Percentiles rank a stretch among this genome's conserved stretches.
Evolutionary conservation across 2,888 invertebrate genomes (phyloP).

Genomic region (Fragum sueziense): DNA sequence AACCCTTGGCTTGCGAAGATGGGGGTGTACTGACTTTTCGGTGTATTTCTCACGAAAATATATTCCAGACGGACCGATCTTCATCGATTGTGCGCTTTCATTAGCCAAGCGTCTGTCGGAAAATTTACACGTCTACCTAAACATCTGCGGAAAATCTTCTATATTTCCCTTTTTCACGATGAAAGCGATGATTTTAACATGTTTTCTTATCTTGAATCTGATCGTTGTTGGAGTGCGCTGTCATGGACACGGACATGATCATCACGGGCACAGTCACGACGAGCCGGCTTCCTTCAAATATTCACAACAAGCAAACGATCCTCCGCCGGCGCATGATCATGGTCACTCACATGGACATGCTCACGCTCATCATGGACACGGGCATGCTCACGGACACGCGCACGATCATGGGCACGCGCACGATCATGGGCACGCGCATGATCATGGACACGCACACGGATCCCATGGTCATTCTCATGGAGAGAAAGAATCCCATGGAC

Average conservation of each 20-base stretch:
- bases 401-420: conserved; percentile 38
- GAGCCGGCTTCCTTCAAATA: conserved; percentile 91
- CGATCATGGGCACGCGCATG: conserved; percentile 43
- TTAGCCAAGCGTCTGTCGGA: conserved; percentile 13
- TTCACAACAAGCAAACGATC: conserved; percentile 87
- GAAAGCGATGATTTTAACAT: not conserved
- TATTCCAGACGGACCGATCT: conserved; percentile 13
- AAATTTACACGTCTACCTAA: conserved; percentile 52
- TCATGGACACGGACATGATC: conserved; percentile 28
- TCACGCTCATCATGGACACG: conserved; percentile 53
- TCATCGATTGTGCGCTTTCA: conserved; percentile 13
- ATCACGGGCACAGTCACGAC: conserved; percentile 77
- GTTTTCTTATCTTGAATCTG: not conserved
- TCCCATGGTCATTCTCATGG: conserved; percentile 46
- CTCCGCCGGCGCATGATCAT: conserved; percentile 25
- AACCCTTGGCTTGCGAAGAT: no score
- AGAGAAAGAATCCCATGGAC: no score
- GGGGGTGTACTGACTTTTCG: no score
- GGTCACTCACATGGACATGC: conserved; percentile 69
- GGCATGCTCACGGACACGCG: conserved; percentile 38
- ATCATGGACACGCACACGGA: conserved; percentile 62
- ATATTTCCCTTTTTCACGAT: not conserved
- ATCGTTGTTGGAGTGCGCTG: not conserved
- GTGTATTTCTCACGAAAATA: not conserved
- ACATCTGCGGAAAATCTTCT: not conserved